Evolutionary conservation across 2,888 invertebrate species (phyloP), one percentile per base, ranked within the genome.

Genomic region (Aleiodes alternator): DNA sequence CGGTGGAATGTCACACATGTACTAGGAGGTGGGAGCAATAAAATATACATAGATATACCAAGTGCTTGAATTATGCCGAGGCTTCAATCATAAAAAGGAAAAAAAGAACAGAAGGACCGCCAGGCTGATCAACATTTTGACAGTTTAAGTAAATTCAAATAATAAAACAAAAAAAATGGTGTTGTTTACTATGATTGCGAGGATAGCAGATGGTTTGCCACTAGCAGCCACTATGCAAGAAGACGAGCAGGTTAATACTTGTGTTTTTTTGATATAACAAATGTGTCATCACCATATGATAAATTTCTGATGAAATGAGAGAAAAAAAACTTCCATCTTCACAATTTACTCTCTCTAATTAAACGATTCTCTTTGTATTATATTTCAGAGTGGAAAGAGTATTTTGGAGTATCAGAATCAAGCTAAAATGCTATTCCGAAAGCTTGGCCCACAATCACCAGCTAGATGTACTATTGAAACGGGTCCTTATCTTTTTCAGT

Each of bases 331-430:
- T 16, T 9, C 23, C 23, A 23, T 43, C 61, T 59, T 68, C 71
- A 76, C 50, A 75, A 74, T 76, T 75, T 23, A 23, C 23, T 23
- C 23, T 23, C 23, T 23, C 23, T 23, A 2, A 23, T 23, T 2
- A 23, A 23, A 53, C n/a, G 23, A 64, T 50, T 11, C 43, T 85
- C 84, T 86, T 90, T 85, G 89, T 79, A 85, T 80, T 85, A 89
- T 92, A 91, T 76, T 88, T 84, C 91, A 98, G 98, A 94, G 95
- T 81, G 98, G 98, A 76, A 94, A 96, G 90, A 97, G 94, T 91
- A 94, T 98, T 88, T 91, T 98, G 90, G 99, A 99, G 89, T 99
- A 98, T 90, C 99, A 99, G 90, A 98, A 98, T 90, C 99, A 99
- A 92, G 99, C 99, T 51, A 99, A 99, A 92, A 95, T 98, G 95